phyloP scores from a whole-genome alignment of 1,140 invertebrate genomes.

The Drosophila funebris region DNA sequence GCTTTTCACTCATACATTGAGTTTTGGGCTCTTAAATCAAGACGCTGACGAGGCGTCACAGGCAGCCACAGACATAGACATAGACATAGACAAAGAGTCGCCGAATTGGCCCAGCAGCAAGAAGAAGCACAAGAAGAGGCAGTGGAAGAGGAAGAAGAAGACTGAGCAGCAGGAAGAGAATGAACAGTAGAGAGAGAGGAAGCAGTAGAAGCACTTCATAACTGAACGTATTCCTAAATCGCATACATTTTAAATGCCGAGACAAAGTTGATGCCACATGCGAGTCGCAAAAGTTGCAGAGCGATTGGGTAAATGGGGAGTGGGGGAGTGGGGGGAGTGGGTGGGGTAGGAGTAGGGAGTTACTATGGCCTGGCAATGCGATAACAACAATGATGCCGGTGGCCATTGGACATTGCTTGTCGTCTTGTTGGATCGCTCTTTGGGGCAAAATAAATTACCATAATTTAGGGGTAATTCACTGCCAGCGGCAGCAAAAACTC shows the following conservation, averaged over 20 bases:
- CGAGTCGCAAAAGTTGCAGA: neutral
- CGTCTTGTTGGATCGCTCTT: conserved; percentile 76
- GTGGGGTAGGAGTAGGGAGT: neutral
- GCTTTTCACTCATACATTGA: conserved; percentile 51
- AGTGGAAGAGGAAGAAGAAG: neutral
- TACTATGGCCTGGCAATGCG: conserved; percentile 15
- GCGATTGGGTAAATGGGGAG: neutral
- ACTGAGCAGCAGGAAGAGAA: neutral
- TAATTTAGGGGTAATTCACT: conserved; percentile 82
- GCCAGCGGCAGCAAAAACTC: conserved; percentile 41
- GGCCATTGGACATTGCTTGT: conserved; percentile 47
- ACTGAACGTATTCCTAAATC: conserved; percentile 22
- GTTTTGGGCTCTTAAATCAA: conserved; percentile 58
- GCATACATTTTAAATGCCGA: conserved; percentile 44
- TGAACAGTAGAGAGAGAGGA: neutral
- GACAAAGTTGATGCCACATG: conserved; percentile 35
- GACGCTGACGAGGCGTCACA: conserved; percentile 69
- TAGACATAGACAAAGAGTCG: conserved; percentile 20
- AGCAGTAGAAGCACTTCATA: conserved; percentile 26
- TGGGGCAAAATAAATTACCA: conserved; percentile 82
- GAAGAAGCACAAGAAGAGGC: neutral
- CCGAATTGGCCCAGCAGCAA: neutral
- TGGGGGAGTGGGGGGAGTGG: neutral
- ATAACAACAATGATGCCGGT: conserved; percentile 42
- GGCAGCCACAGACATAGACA: conserved; percentile 37